Base-by-base conservation (phyloP, 2,888 invertebrate genomes). In the Ormyrus labotus region DNA sequence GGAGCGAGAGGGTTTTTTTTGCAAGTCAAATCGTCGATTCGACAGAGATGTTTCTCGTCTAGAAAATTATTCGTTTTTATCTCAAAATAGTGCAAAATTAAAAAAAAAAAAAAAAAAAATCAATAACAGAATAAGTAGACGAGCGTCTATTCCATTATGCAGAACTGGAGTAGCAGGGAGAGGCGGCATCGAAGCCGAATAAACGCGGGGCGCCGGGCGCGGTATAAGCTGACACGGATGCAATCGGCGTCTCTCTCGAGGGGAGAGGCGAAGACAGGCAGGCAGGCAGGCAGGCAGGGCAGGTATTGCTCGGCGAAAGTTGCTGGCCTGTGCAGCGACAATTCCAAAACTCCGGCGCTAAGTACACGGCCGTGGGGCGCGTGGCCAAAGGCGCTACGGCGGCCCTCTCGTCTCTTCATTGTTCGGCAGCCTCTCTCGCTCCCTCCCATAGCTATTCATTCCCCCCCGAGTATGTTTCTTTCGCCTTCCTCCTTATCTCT, bases 351-450 rank as follows among this genome's bases (percentile, higher is more conserved):
- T 87, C 88, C 86, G 84, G 84, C 85, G 86, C 87, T 89, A 89
- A 90, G 89, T 88, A 87, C 87, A 88, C 84, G 87, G 86, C 89
- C 87, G 87, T 83, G 84, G 87, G 89, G 87, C 88, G 86, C 86
- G 87, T 90, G 87, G 89, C 90, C 89, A 87, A 88, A 89, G 90
- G 90, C 90, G 87, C 85, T 89, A 85, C 86, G 87, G 87, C 89
- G 87, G 87, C 87, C 88, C 88, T 88, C 89, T 88, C 85, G 84
- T 88, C 85, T 88, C 86, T 89, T 88, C 89, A 89, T 90, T 90
- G 90, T 90, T 90, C 89, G 80, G 34, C 85, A 53, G 85, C 84
- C 86, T 85, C 85, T 80, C 77, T 80, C 78, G 73, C 83, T 63
- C 61, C 53, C 51, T 47, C 34, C 19, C 45, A n/a, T n/a, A 61